Percentiles rank a stretch among this genome's conserved stretches.
Evolutionary conservation across 2,888 invertebrate genomes (phyloP).

Genomic region (Cataglyphis livida): DNA sequence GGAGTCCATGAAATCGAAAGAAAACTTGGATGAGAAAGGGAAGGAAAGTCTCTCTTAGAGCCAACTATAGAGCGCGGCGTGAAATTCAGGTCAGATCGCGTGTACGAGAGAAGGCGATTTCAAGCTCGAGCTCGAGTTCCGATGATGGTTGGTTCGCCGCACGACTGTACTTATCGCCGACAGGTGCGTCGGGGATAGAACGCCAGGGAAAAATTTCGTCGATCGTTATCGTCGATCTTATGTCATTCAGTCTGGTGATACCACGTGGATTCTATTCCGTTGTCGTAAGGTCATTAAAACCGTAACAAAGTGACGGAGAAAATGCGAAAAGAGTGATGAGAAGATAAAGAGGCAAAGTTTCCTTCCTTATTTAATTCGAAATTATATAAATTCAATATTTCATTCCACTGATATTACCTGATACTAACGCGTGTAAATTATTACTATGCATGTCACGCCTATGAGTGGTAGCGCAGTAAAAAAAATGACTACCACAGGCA

Average conservation of each 20-base stretch:
- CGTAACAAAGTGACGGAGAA: conserved; percentile 32
- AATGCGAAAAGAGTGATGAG: not conserved
- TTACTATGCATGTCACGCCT: not conserved
- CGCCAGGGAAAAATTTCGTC: conserved; percentile 45
- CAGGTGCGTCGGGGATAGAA: conserved; percentile 39
- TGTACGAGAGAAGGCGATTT: conserved; percentile 5
- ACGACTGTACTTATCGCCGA: conserved; percentile 13
- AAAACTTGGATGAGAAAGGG: not conserved
- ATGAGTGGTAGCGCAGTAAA: conserved; percentile 8
- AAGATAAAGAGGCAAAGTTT: not conserved
- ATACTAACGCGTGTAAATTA: not conserved
- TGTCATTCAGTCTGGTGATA: not conserved
- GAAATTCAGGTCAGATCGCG: conserved; percentile 38
- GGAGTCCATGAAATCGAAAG: conserved; percentile 35
- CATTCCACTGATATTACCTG: not conserved
- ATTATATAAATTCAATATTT: not conserved
- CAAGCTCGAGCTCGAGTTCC: not conserved
- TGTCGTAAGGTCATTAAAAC: conserved; percentile 54
- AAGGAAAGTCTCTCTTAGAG: not conserved
- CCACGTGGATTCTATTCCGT: conserved; percentile 33
- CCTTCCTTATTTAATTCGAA: not conserved
- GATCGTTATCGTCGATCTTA: conserved; percentile 22
- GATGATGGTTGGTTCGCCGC: not conserved
- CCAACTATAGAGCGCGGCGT: not conserved
- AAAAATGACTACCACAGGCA: not conserved